Evolutionary conservation across 2,888 invertebrate genomes (phyloP).

Genomic region (Sinohyriopsis cumingii): DNA sequence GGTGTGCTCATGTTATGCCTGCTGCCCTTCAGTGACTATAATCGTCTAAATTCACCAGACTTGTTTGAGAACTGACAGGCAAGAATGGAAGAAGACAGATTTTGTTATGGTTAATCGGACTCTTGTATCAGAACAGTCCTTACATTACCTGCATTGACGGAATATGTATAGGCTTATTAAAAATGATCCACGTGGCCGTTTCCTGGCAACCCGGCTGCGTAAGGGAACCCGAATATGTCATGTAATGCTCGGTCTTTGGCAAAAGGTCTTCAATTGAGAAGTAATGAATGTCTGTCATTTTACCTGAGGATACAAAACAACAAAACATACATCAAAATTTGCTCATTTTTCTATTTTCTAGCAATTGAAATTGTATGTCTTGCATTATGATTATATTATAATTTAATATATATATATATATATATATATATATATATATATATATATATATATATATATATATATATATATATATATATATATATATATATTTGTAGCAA

Average conservation of each 20-base stretch:
- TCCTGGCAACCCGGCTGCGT: constrained; percentile 98
- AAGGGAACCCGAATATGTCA: constrained; percentile 98
- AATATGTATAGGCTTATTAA: constrained; percentile 98
- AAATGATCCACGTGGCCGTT: constrained; percentile 97
- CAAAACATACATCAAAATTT: neutral
- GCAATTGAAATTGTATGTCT: too few relatives aligned
- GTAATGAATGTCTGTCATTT: constrained; percentile 27
- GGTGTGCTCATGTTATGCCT: too few relatives aligned
- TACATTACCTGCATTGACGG: constrained; percentile 90
- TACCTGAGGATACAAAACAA: constrained; percentile 20
- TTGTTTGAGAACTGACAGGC: too few relatives aligned
- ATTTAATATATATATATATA: too few relatives aligned
- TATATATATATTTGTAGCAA: too few relatives aligned
- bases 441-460: too few relatives aligned
- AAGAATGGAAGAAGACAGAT: neutral
- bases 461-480: too few relatives aligned
- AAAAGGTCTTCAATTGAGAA: constrained; percentile 75
- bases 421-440: too few relatives aligned
- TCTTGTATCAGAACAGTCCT: neutral
- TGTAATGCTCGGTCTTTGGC: constrained; percentile 91
- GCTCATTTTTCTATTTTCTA: constrained; percentile 9
- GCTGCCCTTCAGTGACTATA: too few relatives aligned
- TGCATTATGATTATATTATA: too few relatives aligned
- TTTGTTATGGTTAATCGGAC: neutral
- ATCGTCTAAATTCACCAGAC: too few relatives aligned